Conservation (phyloP, 2,797 vertebrate species). For the Balearica regulorum region DNA sequence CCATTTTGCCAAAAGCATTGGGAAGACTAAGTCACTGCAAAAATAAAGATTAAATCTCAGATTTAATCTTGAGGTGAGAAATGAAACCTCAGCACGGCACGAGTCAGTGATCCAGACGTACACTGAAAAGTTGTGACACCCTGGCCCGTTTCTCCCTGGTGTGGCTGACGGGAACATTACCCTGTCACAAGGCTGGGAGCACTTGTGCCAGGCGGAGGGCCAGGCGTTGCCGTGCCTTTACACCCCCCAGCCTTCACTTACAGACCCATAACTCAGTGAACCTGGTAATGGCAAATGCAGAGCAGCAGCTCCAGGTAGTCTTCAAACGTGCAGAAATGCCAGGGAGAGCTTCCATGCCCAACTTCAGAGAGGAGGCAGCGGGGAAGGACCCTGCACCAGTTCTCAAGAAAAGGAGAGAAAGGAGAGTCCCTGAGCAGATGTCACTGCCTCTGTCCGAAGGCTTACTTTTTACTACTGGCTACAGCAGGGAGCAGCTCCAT, state of each 20-base stretch:
- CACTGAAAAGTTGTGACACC: not conserved
- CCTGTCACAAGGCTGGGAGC: not conserved
- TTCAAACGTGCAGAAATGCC: not conserved
- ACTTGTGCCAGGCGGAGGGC: not conserved
- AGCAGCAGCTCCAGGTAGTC: not conserved
- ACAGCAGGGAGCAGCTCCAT: not conserved
- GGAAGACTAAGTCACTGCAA: not conserved
- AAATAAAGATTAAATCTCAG: slow-evolving; percentile 9
- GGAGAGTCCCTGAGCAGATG: not conserved
- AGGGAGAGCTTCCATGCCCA: not conserved
- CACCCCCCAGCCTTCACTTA: not conserved
- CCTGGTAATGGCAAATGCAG: not conserved
- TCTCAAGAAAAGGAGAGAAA: not conserved
- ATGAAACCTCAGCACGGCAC: not conserved
- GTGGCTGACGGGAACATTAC: not conserved
- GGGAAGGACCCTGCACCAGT: not conserved
- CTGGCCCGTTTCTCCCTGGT: not conserved
- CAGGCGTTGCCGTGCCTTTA: not conserved
- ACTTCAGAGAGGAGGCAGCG: not conserved
- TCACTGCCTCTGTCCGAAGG: not conserved
- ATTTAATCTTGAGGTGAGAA: slow-evolving; percentile 39
- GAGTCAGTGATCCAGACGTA: not conserved
- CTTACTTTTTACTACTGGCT: not conserved
- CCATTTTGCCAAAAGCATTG: not conserved
- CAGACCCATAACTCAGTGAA: not conserved